Evolutionary conservation across 2,888 invertebrate genomes (phyloP).

Genomic region (Incurvaria masculella): DNA sequence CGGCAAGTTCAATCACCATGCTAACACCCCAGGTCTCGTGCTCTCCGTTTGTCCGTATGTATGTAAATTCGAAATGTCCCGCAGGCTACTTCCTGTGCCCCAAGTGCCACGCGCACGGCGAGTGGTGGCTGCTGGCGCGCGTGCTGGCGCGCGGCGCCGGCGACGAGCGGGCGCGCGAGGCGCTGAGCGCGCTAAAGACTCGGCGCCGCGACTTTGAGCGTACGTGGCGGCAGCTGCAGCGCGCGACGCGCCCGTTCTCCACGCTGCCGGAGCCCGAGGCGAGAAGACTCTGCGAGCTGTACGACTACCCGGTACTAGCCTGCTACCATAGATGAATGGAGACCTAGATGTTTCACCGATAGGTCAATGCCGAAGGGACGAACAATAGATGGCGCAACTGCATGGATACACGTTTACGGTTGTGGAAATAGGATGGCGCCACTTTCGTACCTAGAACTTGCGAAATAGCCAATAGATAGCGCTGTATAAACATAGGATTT

Average conservation of each 20-base stretch:
- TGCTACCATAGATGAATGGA: not conserved
- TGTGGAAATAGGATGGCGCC: not conserved
- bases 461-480: too few relatives aligned
- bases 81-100: constrained; percentile 70
- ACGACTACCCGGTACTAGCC: constrained; percentile 55
- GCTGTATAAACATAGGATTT: too few relatives aligned
- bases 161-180: constrained; percentile 32
- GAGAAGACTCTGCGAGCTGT: constrained; percentile 45
- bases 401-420: too few relatives aligned
- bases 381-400: too few relatives aligned
- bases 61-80: not conserved
- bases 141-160: constrained; percentile 42
- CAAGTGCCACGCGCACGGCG: constrained; percentile 63
- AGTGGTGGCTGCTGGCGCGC: constrained; percentile 60
- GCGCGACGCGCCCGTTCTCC: constrained; percentile 38
- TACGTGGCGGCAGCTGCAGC: constrained; percentile 44
- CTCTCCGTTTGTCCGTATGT: too few relatives aligned
- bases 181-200: constrained; percentile 30
- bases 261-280: constrained; percentile 41
- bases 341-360: too few relatives aligned
- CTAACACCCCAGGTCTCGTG: too few relatives aligned
- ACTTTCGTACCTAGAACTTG: too few relatives aligned
- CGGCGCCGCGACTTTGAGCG: constrained; percentile 35
- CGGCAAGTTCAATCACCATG: too few relatives aligned
- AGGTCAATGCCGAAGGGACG: too few relatives aligned